phyloP scores from a whole-genome alignment of 2,888 invertebrate species.

The Heliconius cydno region DNA sequence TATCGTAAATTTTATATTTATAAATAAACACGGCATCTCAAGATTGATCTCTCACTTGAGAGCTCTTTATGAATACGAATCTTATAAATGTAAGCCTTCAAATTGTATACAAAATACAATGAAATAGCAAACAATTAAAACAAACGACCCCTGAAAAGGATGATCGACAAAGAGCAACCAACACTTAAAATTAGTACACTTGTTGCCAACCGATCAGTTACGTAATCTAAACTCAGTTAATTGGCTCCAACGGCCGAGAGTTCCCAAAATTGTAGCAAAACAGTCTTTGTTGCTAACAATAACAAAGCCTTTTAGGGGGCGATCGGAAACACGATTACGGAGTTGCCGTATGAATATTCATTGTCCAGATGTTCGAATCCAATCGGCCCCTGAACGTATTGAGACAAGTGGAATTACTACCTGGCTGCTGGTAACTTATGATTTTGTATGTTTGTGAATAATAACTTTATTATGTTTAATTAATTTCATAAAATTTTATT shows the following conservation, averaged over 20 bases:
- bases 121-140: conserved; percentile 1
- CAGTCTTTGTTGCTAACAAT: conserved; percentile 40
- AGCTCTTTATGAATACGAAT: too few relatives aligned
- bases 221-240: conserved; percentile 36
- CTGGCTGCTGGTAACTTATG: not conserved
- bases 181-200: conserved; percentile 19
- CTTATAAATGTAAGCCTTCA: not conserved
- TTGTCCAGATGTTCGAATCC: conserved; percentile 48
- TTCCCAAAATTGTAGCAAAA: conserved; percentile 39
- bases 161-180: not conserved
- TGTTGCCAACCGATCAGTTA: conserved; percentile 34
- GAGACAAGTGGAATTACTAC: conserved; percentile 24
- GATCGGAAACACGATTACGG: conserved; percentile 42
- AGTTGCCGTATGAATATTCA: conserved; percentile 51
- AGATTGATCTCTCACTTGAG: too few relatives aligned
- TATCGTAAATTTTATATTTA: too few relatives aligned
- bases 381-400: conserved; percentile 29
- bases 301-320: conserved; percentile 35
- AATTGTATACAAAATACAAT: not conserved
- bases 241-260: conserved; percentile 37
- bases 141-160: not conserved
- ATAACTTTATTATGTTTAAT: not conserved
- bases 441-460: not conserved
- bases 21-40: too few relatives aligned
- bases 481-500: too few relatives aligned